Base-by-base conservation (phyloP, 2,797 vertebrate species). In the Cossypha dichroa region DNA sequence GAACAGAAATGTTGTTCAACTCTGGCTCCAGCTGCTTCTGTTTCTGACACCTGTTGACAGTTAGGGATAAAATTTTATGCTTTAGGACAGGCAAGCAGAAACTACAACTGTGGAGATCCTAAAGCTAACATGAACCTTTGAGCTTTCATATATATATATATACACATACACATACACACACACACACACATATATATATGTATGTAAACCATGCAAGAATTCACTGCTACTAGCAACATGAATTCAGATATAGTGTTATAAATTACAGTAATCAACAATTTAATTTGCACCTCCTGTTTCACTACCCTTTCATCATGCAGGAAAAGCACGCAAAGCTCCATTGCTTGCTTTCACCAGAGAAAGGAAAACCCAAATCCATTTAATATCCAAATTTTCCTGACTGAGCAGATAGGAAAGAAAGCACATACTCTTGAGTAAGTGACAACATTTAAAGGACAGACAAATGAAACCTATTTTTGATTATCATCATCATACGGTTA, bases 11-110 rank as follows among this genome's bases (percentile, higher is more conserved):
- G 58, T 45, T 90, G 46, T 84, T 91, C 66, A 83, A 78, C 62
- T 93, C 82, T 64, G 54, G n/a, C 55, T 94, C 79, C 76, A 95
- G 82, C 73, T 91, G 81, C 89, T 83, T 80, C 96, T 92, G 75
- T 90, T 95, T 94, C 73, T 93, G 62, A 88, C 93, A 96, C 93
- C 85, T 94, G 87, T 90, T 95, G 94, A 93, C 85, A 96, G 90
- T 91, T 96, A 85, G 33, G 88, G 74, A 90, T 91, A 92, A 86
- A 85, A 84, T 91, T 94, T 93, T 91, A 87, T 91, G 76, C 55
- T 48, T 28, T 70, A 78, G 62, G 82, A 88, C 72, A 69, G 54
- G 58, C 69, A 84, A 75, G 33, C 36, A 75, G 64, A 70, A 63
- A 80, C 21, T 76, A 63, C 34, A 52, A 34, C 64, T 60, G 58